Evolutionary conservation across 1,140 invertebrate species (phyloP), one percentile per base, ranked within the genome.

Genomic region (Mesaphorura yosii): DNA sequence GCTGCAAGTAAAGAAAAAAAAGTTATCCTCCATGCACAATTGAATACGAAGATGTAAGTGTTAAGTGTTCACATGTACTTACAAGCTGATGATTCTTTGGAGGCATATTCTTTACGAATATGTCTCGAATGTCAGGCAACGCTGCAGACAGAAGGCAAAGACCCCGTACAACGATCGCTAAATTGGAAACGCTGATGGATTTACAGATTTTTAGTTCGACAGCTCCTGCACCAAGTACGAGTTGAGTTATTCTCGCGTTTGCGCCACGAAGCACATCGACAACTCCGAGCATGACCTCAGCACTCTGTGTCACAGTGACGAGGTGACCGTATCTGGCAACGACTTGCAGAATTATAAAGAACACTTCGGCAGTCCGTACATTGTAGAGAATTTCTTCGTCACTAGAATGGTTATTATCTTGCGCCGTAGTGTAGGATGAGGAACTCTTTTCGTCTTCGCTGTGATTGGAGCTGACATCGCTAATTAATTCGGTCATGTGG

Each of bases 141-240:
- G 66, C 31, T 95, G 76, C 17, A 86, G 72, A 65, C 86, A 59
- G 39, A 14, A 81, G 64, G 81, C 66, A 93, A 67, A 71, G 84
- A 50, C 76, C 92, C 57, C 94, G 76, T 7, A 87, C 88, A 0
- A 91, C 87, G 54, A 98, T 71, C 7, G 89, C 92, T 55, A 98
- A 73, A 74, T 94, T 96, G 37, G 84, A 88, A 56, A 86, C 92
- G 1, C 90, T 93, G 44, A 99, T 98, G 39, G 89, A 95, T 73
- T 95, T 97, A 37, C 98, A 72, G 1, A 93, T 92, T 55, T 90
- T 82, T 66, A 90, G 83, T 27, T 68, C 69, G 65, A 97, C 79
- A 1, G 95, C 93, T 27, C 91, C 92, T 27, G 92, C 94, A 44
- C 92, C 92, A 22, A 98, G 73, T 23, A 99, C 88, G 50, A 98